phyloP scores from a whole-genome alignment of 2,797 vertebrate genomes.

The Hypotaenidia okinawae region DNA sequence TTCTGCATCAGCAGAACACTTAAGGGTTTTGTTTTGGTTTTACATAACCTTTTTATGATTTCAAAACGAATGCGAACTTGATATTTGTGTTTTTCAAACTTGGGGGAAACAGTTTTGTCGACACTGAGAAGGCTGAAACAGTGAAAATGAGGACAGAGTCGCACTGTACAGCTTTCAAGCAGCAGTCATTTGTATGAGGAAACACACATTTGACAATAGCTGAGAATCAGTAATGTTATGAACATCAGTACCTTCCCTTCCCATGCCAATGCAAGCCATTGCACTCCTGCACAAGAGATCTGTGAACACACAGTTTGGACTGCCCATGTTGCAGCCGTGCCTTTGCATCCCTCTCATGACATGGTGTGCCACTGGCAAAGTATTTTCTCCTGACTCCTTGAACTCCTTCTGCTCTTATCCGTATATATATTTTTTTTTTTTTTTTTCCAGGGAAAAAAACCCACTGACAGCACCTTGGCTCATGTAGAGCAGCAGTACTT shows the following conservation, averaged over 20 bases:
- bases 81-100: not conserved
- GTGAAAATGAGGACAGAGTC: not conserved
- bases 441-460: not conserved
- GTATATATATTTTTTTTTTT: too few species aligned
- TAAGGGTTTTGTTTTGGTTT: not conserved
- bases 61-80: not conserved
- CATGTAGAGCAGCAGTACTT: not conserved
- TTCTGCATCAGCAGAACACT: not conserved
- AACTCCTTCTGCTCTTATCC: not conserved
- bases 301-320: not conserved
- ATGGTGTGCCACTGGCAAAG: fast-evolving
- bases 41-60: not conserved
- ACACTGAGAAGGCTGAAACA: not conserved
- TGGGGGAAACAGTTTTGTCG: not conserved
- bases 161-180: not conserved
- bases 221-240: not conserved
- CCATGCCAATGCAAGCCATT: not conserved
- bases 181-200: not conserved
- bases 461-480: not conserved
- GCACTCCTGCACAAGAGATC: not conserved
- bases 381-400: not conserved
- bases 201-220: not conserved
- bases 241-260: not conserved
- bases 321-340: not conserved
- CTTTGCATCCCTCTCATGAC: not conserved